Evolutionary conservation across 1,140 invertebrate genomes (phyloP).

Genomic region (Rhyacophila brunnea): DNA sequence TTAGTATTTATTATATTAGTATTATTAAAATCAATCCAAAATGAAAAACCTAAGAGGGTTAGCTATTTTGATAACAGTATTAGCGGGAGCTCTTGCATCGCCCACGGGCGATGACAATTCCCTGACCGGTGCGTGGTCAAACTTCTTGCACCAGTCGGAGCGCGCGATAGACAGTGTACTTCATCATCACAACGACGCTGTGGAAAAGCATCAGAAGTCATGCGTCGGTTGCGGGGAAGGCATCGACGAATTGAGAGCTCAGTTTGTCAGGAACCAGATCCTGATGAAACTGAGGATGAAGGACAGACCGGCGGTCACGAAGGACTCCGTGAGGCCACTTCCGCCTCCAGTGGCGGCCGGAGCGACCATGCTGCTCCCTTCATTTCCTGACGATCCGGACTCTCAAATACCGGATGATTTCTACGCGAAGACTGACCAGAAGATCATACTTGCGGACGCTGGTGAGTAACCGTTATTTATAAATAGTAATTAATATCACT

Average conservation of each 20-base stretch:
- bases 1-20: too few relatives aligned
- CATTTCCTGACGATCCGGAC: conserved; percentile 1
- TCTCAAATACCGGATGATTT: conserved; percentile 64
- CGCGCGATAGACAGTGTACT: conserved; percentile 12
- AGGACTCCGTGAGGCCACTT: conserved; percentile 56
- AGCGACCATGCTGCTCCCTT: conserved; percentile 38
- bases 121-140: conserved; percentile 24
- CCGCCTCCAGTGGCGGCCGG: conserved; percentile 70
- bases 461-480: conserved; percentile 55
- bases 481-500: too few relatives aligned
- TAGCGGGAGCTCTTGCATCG: background rate
- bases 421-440: conserved; percentile 76
- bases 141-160: conserved; percentile 25
- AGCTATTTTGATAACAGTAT: too few relatives aligned
- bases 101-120: background rate
- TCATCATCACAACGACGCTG: conserved; percentile 7
- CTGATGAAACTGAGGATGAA: conserved; percentile 55
- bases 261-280: conserved; percentile 59
- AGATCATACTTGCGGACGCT: conserved; percentile 74
- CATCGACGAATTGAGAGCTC: conserved; percentile 53
- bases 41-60: too few relatives aligned
- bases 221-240: conserved; percentile 43
- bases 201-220: conserved; percentile 10
- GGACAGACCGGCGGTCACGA: conserved; percentile 49
- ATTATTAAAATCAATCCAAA: too few relatives aligned